Conservation (phyloP, 1,140 invertebrate genomes). For the Macrobrachium nipponense region DNA sequence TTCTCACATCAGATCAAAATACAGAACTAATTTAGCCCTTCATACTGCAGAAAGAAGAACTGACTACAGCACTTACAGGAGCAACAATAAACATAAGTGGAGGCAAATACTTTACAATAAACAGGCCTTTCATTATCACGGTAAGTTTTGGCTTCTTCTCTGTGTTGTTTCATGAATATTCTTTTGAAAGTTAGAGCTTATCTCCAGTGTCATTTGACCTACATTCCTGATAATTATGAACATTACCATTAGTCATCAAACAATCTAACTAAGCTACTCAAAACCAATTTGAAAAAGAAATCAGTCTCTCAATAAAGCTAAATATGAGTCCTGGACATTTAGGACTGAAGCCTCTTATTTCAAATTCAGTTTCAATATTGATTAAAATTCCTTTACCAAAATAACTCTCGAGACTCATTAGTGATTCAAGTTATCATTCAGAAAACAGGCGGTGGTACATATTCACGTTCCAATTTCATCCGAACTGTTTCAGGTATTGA, state of each 20-base stretch:
- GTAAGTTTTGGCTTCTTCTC: not conserved
- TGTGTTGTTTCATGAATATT: not conserved
- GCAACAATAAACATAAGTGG: not conserved
- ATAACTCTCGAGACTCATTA: no score
- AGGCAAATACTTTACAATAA: slow-evolving; percentile 15
- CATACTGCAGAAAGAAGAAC: slow-evolving; percentile 1
- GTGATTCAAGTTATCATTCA: no score
- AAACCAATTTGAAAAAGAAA: no score
- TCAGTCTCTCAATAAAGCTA: no score
- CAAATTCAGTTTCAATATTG: no score
- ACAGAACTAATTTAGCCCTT: not conserved
- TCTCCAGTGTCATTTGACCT: not conserved
- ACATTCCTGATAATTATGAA: not conserved
- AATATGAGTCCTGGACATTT: no score
- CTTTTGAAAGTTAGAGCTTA: not conserved
- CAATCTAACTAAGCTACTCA: no score
- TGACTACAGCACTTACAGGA: not conserved
- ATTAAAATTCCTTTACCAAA: no score
- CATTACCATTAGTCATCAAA: no score
- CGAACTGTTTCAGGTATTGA: slow-evolving; percentile 2
- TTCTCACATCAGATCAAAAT: not conserved
- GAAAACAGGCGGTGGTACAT: not conserved
- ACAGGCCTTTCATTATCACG: slow-evolving; percentile 11
- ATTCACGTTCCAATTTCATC: not conserved
- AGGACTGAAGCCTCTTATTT: no score